phyloP scores from a whole-genome alignment of 2,113 vertebrate species.

The Chaenogobius annularis region DNA sequence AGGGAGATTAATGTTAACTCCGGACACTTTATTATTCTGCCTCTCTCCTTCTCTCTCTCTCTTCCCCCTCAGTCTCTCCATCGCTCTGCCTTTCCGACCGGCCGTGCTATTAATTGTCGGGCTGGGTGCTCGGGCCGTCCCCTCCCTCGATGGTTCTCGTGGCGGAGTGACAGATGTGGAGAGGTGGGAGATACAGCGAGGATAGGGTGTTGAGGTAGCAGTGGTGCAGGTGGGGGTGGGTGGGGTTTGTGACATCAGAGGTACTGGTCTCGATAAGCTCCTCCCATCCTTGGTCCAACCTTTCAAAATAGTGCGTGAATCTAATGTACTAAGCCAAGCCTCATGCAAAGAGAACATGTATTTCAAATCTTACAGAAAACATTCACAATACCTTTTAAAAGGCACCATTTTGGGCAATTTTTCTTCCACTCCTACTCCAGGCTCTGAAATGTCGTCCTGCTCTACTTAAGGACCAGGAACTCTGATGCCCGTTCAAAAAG shows the following conservation, averaged over 20 bases:
- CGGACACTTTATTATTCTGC: conserved; percentile 97
- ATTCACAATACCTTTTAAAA: not conserved
- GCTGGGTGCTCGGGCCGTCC: conserved; percentile 40
- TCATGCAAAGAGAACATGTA: conserved; percentile 19
- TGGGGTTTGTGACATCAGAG: conserved; percentile 24
- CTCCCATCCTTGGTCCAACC: conserved; percentile 45
- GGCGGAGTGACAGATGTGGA: conserved; percentile 56
- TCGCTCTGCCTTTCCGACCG: conserved; percentile 54
- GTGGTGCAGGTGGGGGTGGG: conserved; percentile 28
- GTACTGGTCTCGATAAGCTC: conserved; percentile 52
- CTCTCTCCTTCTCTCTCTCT: conserved; percentile 84
- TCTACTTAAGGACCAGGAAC: too few relatives aligned
- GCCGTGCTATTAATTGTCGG: conserved; percentile 67
- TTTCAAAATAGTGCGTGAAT: not conserved
- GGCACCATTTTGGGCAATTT: too few relatives aligned
- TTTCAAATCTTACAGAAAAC: not conserved
- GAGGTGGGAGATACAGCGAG: conserved; percentile 38
- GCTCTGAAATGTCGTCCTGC: too few relatives aligned
- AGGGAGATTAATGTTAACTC: conserved; percentile 98
- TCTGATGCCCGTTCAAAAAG: too few relatives aligned
- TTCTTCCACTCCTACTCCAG: too few relatives aligned
- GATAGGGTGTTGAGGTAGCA: conserved; percentile 26
- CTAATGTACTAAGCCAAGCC: too few relatives aligned
- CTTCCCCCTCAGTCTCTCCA: conserved; percentile 80
- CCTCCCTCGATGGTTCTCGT: conserved; percentile 41